Percentiles rank a stretch among this genome's conserved stretches.
These are phyloP conservation scores for Ectemnius cavifrons DNA, from an alignment of 2,888 invertebrate species.

Conservation along the genomic window DNA sequence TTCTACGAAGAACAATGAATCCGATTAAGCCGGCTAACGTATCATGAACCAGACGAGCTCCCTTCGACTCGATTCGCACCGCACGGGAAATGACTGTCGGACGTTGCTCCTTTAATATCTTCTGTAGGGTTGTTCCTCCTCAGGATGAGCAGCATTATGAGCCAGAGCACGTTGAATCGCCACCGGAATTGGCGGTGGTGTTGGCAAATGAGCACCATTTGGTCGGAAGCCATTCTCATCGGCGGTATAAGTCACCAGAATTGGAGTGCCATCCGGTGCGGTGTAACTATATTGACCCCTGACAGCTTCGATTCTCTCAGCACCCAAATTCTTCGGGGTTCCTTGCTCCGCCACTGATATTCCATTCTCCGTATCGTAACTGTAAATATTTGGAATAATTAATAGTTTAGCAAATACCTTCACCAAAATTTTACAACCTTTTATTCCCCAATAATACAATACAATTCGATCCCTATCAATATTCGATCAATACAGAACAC, in stretches of 20 bases:
- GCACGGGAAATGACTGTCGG: background rate
- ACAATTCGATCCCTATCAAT: too few species aligned
- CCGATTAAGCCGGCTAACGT: background rate
- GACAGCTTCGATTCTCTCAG: constrained; percentile 77
- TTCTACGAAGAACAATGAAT: background rate
- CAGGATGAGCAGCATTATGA: constrained; percentile 80
- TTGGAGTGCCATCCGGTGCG: constrained; percentile 83
- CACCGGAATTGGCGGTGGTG: constrained; percentile 89
- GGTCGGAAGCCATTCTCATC: constrained; percentile 86
- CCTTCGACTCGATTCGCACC: background rate
- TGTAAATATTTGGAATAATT: constrained; percentile 61
- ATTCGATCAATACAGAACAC: too few species aligned
- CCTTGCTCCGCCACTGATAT: constrained; percentile 82
- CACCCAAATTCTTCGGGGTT: constrained; percentile 79
- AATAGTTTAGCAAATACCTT: too few species aligned
- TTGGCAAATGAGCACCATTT: constrained; percentile 87
- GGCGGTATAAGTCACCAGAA: constrained; percentile 83
- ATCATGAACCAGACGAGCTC: background rate
- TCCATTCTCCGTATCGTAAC: constrained; percentile 83
- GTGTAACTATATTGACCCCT: constrained; percentile 84
- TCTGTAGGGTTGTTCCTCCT: constrained; percentile 75
- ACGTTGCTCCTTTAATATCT: constrained; percentile 57
- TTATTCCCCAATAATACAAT: too few species aligned
- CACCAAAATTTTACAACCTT: too few species aligned
- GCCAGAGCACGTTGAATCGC: constrained; percentile 86